These are phyloP conservation scores for Bothrops alternatus DNA, from an alignment of 2,797 vertebrate genomes.

Conservation along the genomic window DNA sequence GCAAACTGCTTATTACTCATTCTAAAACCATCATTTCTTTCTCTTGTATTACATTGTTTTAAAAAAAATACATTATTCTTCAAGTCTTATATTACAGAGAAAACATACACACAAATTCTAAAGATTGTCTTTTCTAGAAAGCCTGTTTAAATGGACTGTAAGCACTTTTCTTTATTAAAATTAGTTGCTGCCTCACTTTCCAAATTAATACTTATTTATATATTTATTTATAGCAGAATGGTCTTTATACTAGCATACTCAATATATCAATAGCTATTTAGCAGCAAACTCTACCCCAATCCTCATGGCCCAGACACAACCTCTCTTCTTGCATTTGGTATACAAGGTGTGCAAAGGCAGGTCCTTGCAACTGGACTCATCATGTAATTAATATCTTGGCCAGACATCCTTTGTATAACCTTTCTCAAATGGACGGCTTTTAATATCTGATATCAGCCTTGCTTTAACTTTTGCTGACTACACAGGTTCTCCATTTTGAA, in stretches of 20 bases:
- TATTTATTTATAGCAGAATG: not conserved
- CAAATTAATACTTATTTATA: constrained; percentile 3
- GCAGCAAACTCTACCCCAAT: not conserved
- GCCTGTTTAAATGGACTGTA: not conserved
- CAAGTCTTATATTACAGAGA: not conserved
- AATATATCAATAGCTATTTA: not conserved
- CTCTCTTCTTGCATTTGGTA: not conserved
- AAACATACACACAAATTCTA: not conserved
- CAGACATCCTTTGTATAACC: not conserved
- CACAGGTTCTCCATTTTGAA: too few relatives aligned
- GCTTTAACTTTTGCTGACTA: not conserved
- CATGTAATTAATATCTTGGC: not conserved
- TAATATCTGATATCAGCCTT: not conserved
- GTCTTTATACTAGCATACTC: not conserved
- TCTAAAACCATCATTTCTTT: not conserved
- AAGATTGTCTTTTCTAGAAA: not conserved
- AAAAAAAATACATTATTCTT: not conserved
- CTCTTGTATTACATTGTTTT: not conserved
- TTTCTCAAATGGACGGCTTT: not conserved
- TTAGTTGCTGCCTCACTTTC: not conserved
- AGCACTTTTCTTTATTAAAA: constrained; percentile 3
- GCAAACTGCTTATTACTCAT: not conserved
- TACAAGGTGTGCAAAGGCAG: not conserved
- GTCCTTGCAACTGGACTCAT: not conserved
- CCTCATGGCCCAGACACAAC: not conserved